Conservation (phyloP, 92 coral and sea anemone species). For the Epizoanthus fatuus region DNA sequence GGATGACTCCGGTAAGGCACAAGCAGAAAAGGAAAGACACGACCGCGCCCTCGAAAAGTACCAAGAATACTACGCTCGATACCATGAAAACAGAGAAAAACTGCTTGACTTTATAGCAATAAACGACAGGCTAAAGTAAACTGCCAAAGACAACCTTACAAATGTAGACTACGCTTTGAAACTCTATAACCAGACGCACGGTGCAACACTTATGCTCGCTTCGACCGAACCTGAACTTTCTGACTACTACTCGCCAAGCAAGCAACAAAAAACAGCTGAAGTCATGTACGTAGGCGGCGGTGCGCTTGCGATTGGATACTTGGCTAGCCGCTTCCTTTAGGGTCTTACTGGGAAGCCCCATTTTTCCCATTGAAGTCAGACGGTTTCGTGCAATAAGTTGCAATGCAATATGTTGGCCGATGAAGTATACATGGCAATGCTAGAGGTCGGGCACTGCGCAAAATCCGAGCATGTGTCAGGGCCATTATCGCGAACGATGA, state of each 20-base stretch:
- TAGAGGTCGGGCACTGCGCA: conserved; percentile 9
- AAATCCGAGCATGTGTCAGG: conserved; percentile 37
- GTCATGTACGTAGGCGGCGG: background rate
- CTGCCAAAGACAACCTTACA: background rate
- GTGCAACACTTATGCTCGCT: background rate
- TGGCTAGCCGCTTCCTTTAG: conserved; percentile 23
- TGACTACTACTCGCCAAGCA: background rate
- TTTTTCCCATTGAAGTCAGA: background rate
- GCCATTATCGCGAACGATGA: conserved; percentile 25
- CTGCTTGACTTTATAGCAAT: background rate
- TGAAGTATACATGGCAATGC: conserved; percentile 37
- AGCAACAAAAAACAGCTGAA: background rate
- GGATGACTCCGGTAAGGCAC: no score
- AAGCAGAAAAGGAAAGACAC: no score
- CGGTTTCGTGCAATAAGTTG: background rate
- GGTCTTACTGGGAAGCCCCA: background rate
- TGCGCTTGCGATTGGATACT: conserved; percentile 10
- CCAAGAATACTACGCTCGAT: no score
- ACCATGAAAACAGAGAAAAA: no score
- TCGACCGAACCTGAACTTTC: background rate
- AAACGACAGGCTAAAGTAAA: background rate
- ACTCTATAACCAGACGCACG: background rate
- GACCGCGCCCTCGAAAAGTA: no score
- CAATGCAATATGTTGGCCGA: conserved; percentile 25
- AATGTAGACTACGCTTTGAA: conserved; percentile 14